These are phyloP conservation scores for Emydura subglobosa DNA, from an alignment of 2,113 vertebrate species.

Conservation along the genomic window DNA sequence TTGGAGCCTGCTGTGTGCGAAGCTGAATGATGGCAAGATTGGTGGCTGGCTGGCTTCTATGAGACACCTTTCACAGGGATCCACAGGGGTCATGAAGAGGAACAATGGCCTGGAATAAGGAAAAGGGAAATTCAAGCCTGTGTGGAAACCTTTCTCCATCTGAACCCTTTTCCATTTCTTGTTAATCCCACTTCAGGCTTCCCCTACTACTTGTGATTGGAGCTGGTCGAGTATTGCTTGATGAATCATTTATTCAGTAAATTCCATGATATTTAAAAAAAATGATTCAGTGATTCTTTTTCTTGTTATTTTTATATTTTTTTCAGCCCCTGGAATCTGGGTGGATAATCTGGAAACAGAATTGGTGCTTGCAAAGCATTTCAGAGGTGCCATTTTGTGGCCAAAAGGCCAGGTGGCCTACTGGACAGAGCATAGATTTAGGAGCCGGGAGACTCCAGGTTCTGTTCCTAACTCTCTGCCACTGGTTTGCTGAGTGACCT, in stretches of 20 bases:
- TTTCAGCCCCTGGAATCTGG: neutral
- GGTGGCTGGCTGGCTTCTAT: neutral
- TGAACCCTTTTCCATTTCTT: neutral
- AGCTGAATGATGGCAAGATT: neutral
- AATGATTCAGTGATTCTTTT: neutral
- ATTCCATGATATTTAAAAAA: neutral
- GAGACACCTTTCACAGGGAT: neutral
- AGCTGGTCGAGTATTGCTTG: neutral
- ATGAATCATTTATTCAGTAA: neutral
- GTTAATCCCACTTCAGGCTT: neutral
- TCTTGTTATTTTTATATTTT: neutral
- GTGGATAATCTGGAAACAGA: neutral
- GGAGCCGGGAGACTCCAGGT: neutral
- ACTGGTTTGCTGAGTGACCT: neutral
- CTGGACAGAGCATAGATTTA: neutral
- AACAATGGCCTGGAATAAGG: neutral
- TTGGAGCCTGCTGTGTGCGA: neutral
- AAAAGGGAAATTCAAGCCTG: neutral
- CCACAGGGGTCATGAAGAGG: neutral
- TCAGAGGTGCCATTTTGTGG: neutral
- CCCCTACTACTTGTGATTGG: neutral
- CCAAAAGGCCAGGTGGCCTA: neutral
- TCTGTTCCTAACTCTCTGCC: neutral
- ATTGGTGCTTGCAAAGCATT: neutral
- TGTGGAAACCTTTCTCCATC: neutral